phyloP scores from a whole-genome alignment of 1,140 invertebrate species.

The Nephotettix cincticeps region DNA sequence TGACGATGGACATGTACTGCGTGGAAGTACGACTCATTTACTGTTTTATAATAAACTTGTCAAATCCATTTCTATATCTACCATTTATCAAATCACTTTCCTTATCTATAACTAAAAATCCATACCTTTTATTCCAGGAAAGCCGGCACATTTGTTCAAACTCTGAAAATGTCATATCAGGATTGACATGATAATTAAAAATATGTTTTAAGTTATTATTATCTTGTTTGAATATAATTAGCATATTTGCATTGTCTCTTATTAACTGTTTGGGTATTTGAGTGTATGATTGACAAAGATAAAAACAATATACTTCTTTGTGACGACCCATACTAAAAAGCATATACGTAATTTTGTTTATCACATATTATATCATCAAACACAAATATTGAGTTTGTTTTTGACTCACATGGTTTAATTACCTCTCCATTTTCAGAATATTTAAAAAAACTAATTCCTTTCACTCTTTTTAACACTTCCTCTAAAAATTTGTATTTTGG shows the following conservation, averaged over 20 bases:
- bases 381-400: slow-evolving; percentile 44
- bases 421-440: slow-evolving; percentile 40
- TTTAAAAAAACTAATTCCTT: slow-evolving; percentile 37
- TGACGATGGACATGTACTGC: neutral
- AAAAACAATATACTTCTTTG: slow-evolving; percentile 46
- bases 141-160: slow-evolving; percentile 13
- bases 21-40: neutral
- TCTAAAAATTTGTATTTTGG: slow-evolving; percentile 42
- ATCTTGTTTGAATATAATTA: slow-evolving; percentile 34
- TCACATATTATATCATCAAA: slow-evolving; percentile 48
- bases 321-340: slow-evolving; percentile 48
- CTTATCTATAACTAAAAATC: slow-evolving; percentile 44
- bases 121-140: slow-evolving; percentile 33
- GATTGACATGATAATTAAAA: slow-evolving; percentile 16
- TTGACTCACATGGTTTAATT: slow-evolving; percentile 37
- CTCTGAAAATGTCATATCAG: slow-evolving; percentile 12
- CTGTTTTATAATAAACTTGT: slow-evolving; percentile 33
- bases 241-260: slow-evolving; percentile 47
- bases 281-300: slow-evolving; percentile 46
- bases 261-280: slow-evolving; percentile 47
- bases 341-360: slow-evolving; percentile 44
- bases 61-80: slow-evolving; percentile 43
- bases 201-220: slow-evolving; percentile 11
- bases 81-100: slow-evolving; percentile 39
- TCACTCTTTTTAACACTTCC: slow-evolving; percentile 35